phyloP scores from a whole-genome alignment of 1,140 invertebrate genomes.

The Aphelenchoides fujianensis region DNA sequence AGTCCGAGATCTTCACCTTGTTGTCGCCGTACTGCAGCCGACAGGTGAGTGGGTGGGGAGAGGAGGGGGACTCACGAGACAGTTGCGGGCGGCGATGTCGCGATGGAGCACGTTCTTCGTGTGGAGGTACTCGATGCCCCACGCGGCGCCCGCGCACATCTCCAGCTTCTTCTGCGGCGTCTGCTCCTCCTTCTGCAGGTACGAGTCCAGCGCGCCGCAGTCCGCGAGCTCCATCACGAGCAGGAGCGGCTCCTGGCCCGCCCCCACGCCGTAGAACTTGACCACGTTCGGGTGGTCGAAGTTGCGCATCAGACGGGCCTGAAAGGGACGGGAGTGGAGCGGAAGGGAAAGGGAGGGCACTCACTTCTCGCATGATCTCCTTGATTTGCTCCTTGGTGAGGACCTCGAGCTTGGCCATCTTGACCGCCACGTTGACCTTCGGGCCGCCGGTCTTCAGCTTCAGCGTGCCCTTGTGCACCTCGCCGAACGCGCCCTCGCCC shows the following conservation, averaged over 20 bases:
- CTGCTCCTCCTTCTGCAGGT: constrained; percentile 2
- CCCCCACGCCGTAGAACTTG: constrained; percentile 39
- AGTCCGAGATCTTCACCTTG: constrained; percentile 37
- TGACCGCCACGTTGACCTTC: background rate
- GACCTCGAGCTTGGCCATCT: constrained; percentile 12
- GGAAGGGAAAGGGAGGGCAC: constrained; percentile 5
- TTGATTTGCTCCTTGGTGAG: constrained; percentile 7
- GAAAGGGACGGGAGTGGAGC: constrained; percentile 28
- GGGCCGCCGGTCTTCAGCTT: too few species aligned
- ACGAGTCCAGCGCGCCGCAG: constrained; percentile 20
- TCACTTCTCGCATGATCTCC: too few species aligned
- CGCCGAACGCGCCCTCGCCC: too few species aligned
- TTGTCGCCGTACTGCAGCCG: background rate
- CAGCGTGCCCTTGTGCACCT: too few species aligned
- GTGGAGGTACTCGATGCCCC: constrained; percentile 29
- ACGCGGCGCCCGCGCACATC: constrained; percentile 30
- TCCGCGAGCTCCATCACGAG: constrained; percentile 36
- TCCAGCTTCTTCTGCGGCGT: constrained; percentile 8
- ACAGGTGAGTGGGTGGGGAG: background rate
- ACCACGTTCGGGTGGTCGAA: too few species aligned
- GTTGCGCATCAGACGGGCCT: constrained; percentile 39
- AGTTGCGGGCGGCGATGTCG: constrained; percentile 33
- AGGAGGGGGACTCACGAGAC: background rate
- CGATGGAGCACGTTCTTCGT: constrained; percentile 20
- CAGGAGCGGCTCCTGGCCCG: constrained; percentile 36